Evolutionary conservation across 2,113 vertebrate species (phyloP), one percentile per base, ranked within the genome.

Genomic region (Gadus chalcogrammus): DNA sequence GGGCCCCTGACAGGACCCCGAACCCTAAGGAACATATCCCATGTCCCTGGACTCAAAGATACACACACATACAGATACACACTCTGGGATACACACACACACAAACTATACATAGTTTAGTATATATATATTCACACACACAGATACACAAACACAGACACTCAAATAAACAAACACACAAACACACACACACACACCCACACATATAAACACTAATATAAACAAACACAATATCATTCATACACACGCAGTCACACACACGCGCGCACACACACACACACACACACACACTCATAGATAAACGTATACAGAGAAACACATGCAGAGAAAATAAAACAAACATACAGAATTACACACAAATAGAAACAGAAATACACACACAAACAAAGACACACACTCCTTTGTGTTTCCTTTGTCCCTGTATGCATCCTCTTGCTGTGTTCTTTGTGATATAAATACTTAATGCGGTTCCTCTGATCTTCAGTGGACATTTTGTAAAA

Each of bases 121-220:
- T 24, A 24, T 24, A 24, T 24, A 24, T 24, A 24, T 24, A 24
- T 24, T 24, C 24, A 24, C 24, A 58, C 5, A 28, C 52, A 58
- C 16, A 58, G 24, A 58, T 11, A 59, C 42, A 69, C 17, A 69
- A 55, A 60, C 27, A 68, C 15, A 65, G 2, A 65, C 20, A 56
- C 38, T 64, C 68, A 27, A 18, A 35, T 11, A 8, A 8, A 55
- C 67, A 71, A 55, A 53, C 17, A 52, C 61, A 38, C 16, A 52
- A n/a, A 11, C 20, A 60, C 28, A 38, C 28, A 65, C 61, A 64
- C n/a, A 63, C 72, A 71, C 67, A 24, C 52, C 18, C 64, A 35
- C 52, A 42, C 61, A 65, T 3, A 55, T 77, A 64, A 68, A 56
- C 28, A 55, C 53, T 35, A 3, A 35, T 35, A 35, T 35, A 35